Evolutionary conservation across 2,113 vertebrate species (phyloP), one percentile per base, ranked within the genome.

Genomic region (Corvus hawaiiensis): DNA sequence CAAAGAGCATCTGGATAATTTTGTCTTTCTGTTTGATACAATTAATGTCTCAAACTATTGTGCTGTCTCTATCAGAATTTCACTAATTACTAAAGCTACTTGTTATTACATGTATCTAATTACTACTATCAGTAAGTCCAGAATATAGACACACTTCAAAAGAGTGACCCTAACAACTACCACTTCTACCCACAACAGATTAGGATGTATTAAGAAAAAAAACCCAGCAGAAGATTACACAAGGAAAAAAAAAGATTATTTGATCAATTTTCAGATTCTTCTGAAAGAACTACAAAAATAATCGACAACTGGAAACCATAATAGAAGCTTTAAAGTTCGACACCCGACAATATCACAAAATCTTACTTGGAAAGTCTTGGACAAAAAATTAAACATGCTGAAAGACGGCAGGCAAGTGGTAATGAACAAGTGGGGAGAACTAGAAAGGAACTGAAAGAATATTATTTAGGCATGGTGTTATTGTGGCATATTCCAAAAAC

Each of bases 281-380:
- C 90, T 95, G 68, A 94, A 91, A 93, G 83, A 93, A 68, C 80
- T 93, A 94, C 79, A 96, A 86, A 97, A 93, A 86, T 94, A 90
- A 88, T 7, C 94, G 94, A 95, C 90, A 91, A 78, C 90, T 96
- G 73, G 68, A 88, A 94, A 83, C 35, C 54, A 7, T 86, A 95
- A 90, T 58, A 93, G 85, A 86, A 77, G 75, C 85, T 96, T 95
- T 96, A 96, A 94, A 97, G 94, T 92, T 95, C 2, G 0, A n/a
- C 83, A 96, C 93, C 92, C 92, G 88, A 90, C 72, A 88, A 49
- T 75, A 94, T 96, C 95, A 89, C 41, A 90, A 90, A 95, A 96
- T 96, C 92, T 94, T 72, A 87, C 76, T 95, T 93, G 83, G 92
- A 92, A 94, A 95, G 64, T 92, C 85, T 84, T 28, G 64, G 85